These are phyloP conservation scores for Drosophila watanabei DNA, from an alignment of 1,140 invertebrate genomes.

Conservation along the genomic window DNA sequence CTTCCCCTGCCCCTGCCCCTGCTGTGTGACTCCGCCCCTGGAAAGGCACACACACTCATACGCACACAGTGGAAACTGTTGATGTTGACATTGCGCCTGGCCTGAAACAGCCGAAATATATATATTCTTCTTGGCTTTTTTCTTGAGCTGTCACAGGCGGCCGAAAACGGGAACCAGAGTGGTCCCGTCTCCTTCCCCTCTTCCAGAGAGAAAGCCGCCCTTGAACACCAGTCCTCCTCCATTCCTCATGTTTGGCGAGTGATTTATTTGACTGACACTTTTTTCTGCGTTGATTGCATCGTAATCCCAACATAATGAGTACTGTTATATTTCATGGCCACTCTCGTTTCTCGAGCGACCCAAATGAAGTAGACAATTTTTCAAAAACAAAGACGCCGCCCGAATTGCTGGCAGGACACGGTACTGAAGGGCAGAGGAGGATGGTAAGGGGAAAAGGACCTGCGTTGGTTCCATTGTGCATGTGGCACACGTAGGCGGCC, in stretches of 20 bases:
- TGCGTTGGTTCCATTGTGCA: slow-evolving; percentile 60
- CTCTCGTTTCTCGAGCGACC: slow-evolving; percentile 67
- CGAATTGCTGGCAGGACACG: slow-evolving; percentile 17
- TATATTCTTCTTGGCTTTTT: slow-evolving; percentile 39
- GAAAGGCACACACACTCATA: slow-evolving; percentile 18
- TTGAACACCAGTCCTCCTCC: slow-evolving; percentile 20
- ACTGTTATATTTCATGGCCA: slow-evolving; percentile 85
- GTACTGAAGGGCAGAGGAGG: neutral
- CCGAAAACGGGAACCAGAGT: slow-evolving; percentile 40
- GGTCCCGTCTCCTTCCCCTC: neutral
- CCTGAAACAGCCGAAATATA: slow-evolving; percentile 61
- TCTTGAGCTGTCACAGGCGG: slow-evolving; percentile 39
- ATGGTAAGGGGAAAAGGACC: neutral
- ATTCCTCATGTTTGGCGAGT: slow-evolving; percentile 78
- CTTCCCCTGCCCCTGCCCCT: neutral
- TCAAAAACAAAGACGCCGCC: slow-evolving; percentile 77
- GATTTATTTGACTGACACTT: slow-evolving; percentile 85
- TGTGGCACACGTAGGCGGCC: slow-evolving; percentile 81
- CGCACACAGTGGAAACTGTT: slow-evolving; percentile 35
- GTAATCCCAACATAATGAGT: slow-evolving; percentile 85
- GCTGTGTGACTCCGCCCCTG: slow-evolving; percentile 20
- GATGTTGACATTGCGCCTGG: slow-evolving; percentile 74
- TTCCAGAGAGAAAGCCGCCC: neutral
- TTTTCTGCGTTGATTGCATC: slow-evolving; percentile 85
- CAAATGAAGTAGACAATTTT: slow-evolving; percentile 84